A percentile compares a stretch with the other conserved stretches of the same genome.
Evolutionary conservation across 2,113 vertebrate species (phyloP).

Genomic region (Mesocricetus auratus): DNA sequence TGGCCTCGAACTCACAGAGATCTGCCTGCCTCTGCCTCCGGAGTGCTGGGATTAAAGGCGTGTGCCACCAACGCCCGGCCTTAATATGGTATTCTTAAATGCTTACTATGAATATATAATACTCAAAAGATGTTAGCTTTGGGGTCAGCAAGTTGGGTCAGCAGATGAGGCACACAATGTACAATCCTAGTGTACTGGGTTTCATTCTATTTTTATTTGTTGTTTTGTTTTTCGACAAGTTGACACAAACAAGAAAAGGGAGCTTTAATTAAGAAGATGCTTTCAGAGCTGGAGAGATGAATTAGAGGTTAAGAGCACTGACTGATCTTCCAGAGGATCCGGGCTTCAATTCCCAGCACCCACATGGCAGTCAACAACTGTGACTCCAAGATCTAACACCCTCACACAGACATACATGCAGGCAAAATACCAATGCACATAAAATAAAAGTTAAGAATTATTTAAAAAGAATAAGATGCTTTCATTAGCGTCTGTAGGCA

Average conservation of each 20-base stretch:
- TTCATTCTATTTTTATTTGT: neutral
- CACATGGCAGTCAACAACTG: too few relatives aligned
- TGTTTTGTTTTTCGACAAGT: neutral
- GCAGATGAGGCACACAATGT: neutral
- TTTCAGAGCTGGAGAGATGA: too few relatives aligned
- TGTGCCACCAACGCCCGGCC: neutral
- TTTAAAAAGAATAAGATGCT: neutral
- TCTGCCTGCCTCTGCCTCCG: too few relatives aligned
- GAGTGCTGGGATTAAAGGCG: neutral
- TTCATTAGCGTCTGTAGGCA: neutral
- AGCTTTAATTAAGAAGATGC: neutral
- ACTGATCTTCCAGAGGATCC: too few relatives aligned
- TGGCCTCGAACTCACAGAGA: too few relatives aligned
- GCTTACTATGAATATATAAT: neutral
- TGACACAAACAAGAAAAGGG: neutral
- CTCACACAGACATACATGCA: too few relatives aligned
- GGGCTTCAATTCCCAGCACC: too few relatives aligned
- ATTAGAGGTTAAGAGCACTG: too few relatives aligned
- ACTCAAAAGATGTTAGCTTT: neutral
- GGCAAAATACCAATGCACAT: too few relatives aligned
- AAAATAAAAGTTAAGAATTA: too few relatives aligned
- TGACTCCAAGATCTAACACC: too few relatives aligned
- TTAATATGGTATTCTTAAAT: neutral
- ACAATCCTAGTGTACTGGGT: neutral
- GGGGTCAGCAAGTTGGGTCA: neutral